Percentiles rank a stretch among this genome's conserved stretches.
These are phyloP conservation scores for Escarpia spicata DNA, from an alignment of 2,888 invertebrate species.

Conservation along the genomic window DNA sequence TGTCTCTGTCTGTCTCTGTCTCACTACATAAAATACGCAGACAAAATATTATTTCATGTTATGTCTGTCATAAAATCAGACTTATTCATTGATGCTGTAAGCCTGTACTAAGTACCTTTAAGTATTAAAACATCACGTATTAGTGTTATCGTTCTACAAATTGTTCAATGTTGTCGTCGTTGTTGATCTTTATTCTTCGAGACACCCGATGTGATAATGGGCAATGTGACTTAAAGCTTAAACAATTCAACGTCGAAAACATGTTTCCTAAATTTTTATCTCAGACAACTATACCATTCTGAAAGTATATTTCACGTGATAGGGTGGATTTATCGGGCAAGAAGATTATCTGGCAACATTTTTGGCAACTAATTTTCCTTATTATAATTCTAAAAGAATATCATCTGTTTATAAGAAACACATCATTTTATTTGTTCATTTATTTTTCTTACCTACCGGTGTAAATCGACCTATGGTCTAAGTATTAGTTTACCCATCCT, in stretches of 20 bases:
- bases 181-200: neutral
- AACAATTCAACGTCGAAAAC: neutral
- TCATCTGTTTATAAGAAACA: neutral
- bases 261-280: neutral
- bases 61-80: neutral
- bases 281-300: neutral
- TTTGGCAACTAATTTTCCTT: neutral
- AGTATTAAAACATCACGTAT: too few species aligned
- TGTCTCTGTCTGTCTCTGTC: neutral
- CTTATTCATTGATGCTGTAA: too few species aligned
- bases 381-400: neutral
- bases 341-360: neutral
- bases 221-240: neutral
- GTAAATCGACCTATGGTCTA: neutral
- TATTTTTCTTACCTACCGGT: neutral
- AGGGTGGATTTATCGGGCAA: neutral
- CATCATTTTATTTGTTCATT: neutral
- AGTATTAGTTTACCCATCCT: neutral
- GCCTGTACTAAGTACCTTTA: too few species aligned
- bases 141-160: neutral
- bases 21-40: neutral
- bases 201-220: neutral
- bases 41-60: too few species aligned
- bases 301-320: neutral
- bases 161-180: neutral